phyloP scores from a whole-genome alignment of 1,140 invertebrate genomes.

The Pseudachorutes palmiensis region DNA sequence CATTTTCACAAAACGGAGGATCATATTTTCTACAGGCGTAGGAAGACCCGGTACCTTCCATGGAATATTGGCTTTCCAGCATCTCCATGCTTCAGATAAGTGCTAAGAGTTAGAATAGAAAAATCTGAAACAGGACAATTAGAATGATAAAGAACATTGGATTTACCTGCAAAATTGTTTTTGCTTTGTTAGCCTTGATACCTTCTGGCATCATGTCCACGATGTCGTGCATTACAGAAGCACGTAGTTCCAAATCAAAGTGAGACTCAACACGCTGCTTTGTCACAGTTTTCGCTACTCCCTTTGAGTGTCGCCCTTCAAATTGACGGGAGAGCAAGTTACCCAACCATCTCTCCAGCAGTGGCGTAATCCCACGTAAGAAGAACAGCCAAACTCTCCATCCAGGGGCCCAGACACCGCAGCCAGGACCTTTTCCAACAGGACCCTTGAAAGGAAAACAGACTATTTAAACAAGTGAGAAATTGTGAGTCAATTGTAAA shows the following conservation, averaged over 20 bases:
- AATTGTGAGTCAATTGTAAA: not conserved
- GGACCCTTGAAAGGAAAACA: constrained; percentile 59
- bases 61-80: constrained; percentile 99
- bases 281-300: constrained; percentile 97
- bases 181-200: constrained; percentile 98
- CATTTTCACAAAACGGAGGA: constrained; percentile 98
- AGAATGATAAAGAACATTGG: not conserved
- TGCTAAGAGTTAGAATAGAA: constrained; percentile 49
- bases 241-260: constrained; percentile 95
- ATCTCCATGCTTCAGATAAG: constrained; percentile 97
- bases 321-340: constrained; percentile 97
- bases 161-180: constrained; percentile 80
- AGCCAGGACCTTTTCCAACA: constrained; percentile 97
- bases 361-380: constrained; percentile 95
- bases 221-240: constrained; percentile 99
- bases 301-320: constrained; percentile 97
- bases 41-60: constrained; percentile 99
- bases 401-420: constrained; percentile 97
- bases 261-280: constrained; percentile 99
- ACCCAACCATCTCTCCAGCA: constrained; percentile 95
- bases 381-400: constrained; percentile 99
- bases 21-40: constrained; percentile 99
- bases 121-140: not conserved
- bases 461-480: not conserved
- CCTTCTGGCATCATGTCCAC: constrained; percentile 99